Evolutionary conservation across 2,113 vertebrate genomes (phyloP).

Genomic region (Poeciliopsis prolifica): DNA sequence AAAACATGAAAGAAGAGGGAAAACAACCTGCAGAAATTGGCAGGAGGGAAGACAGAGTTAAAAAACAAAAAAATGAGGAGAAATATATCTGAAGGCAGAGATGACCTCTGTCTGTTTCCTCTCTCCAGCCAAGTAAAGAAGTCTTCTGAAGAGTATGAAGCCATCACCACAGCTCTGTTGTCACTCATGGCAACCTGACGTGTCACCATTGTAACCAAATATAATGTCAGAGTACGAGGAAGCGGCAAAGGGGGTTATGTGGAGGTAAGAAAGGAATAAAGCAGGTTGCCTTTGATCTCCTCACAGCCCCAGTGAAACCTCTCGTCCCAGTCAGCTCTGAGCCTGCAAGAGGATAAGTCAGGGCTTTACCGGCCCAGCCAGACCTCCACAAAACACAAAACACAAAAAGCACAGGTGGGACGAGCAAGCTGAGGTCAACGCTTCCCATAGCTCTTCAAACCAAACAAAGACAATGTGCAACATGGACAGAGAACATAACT

Average conservation of each 20-base stretch:
- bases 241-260: background rate
- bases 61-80: background rate
- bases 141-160: slow-evolving; percentile 60
- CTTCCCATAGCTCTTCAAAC: background rate
- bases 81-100: background rate
- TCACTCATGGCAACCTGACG: slow-evolving; percentile 35
- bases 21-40: background rate
- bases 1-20: background rate
- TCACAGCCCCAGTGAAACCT: slow-evolving; percentile 33
- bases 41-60: background rate
- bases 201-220: slow-evolving; percentile 34
- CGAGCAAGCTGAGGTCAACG: slow-evolving; percentile 27
- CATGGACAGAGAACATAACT: background rate
- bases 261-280: slow-evolving; percentile 17
- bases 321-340: slow-evolving; percentile 19
- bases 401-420: slow-evolving; percentile 33
- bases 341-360: slow-evolving; percentile 56
- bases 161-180: slow-evolving; percentile 36
- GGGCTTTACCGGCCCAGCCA: slow-evolving; percentile 30
- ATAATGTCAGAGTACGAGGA: slow-evolving; percentile 18
- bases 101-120: slow-evolving; percentile 38
- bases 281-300: slow-evolving; percentile 38
- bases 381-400: slow-evolving; percentile 55
- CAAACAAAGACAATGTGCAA: too few species aligned
- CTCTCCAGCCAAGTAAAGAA: slow-evolving; percentile 50